These are phyloP conservation scores for Zaprionus inermis DNA, from an alignment of 1,140 invertebrate genomes.

Conservation along the genomic window DNA sequence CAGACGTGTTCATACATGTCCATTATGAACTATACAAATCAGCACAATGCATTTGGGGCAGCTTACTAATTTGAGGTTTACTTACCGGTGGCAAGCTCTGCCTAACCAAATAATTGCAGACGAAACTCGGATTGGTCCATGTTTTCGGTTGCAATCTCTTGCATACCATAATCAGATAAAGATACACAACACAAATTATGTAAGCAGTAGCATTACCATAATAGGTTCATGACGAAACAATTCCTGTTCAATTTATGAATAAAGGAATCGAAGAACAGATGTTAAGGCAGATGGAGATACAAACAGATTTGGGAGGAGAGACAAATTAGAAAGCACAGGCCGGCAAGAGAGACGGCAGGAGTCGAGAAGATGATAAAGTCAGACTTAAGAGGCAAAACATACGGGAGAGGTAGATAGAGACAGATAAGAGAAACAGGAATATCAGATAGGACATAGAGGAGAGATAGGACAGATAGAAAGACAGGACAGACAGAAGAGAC, in stretches of 20 bases:
- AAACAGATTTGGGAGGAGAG: no score
- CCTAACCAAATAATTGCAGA: not conserved
- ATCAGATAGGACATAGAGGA: no score
- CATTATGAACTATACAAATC: not conserved
- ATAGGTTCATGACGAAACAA: no score
- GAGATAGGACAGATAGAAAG: no score
- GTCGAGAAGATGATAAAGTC: no score
- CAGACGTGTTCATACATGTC: not conserved
- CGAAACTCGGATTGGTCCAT: not conserved
- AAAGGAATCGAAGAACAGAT: no score
- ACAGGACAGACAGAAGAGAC: no score
- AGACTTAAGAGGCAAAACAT: no score
- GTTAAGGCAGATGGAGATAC: not conserved
- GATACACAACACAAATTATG: not conserved
- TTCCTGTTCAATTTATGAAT: no score
- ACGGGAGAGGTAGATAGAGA: no score
- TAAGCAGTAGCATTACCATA: not conserved
- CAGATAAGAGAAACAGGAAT: not conserved
- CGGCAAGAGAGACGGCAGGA: no score
- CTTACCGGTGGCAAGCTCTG: not conserved
- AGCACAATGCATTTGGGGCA: not conserved
- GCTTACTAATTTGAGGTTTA: not conserved
- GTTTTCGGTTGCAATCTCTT: not conserved
- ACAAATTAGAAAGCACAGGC: not conserved
- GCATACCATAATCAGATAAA: not conserved